Conservation (phyloP, 2,888 invertebrate species). For the Drosophila parthenogenetica region DNA sequence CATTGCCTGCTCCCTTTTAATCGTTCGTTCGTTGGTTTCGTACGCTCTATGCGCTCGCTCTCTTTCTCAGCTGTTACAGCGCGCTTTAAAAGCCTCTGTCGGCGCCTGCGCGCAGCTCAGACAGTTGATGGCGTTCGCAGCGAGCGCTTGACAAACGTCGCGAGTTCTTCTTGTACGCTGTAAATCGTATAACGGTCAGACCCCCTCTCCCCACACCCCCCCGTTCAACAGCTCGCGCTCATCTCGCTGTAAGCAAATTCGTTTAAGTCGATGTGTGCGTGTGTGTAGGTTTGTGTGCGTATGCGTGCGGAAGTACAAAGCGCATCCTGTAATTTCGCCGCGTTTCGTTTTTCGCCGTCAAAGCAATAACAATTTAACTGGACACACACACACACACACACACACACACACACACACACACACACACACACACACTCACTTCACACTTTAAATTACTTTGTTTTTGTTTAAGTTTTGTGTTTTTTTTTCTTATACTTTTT, state of each 20-base stretch:
- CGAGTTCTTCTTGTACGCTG: constrained; percentile 27
- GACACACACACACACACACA: constrained; percentile 17
- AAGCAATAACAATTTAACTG: constrained; percentile 23
- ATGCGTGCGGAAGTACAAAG: constrained; percentile 36
- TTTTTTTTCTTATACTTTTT: constrained; percentile 30
- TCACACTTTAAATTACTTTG: constrained; percentile 11
- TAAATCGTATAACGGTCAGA: constrained; percentile 14
- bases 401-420: constrained; percentile 19
- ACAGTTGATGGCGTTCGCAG: constrained; percentile 76
- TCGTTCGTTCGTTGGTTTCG: constrained; percentile 9
- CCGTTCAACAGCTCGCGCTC: no score
- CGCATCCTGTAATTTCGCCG: constrained; percentile 52
- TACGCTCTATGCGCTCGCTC: constrained; percentile 10
- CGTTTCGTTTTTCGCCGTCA: constrained; percentile 23
- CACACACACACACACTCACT: constrained; percentile 10
- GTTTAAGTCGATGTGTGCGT: constrained; percentile 1
- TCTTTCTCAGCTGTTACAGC: constrained; percentile 30
- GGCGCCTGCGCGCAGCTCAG: constrained; percentile 70
- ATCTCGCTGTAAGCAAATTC: constrained; percentile 26
- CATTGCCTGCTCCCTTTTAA: constrained; percentile 2
- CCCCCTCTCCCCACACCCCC: neutral
- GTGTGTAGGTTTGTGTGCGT: constrained; percentile 8
- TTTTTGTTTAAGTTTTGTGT: neutral
- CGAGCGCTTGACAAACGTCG: constrained; percentile 70
- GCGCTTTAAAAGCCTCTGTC: constrained; percentile 63